Evolutionary conservation across 2,797 vertebrate genomes (phyloP), one percentile per base, ranked within the genome.

Genomic region (Spinus pinus): DNA sequence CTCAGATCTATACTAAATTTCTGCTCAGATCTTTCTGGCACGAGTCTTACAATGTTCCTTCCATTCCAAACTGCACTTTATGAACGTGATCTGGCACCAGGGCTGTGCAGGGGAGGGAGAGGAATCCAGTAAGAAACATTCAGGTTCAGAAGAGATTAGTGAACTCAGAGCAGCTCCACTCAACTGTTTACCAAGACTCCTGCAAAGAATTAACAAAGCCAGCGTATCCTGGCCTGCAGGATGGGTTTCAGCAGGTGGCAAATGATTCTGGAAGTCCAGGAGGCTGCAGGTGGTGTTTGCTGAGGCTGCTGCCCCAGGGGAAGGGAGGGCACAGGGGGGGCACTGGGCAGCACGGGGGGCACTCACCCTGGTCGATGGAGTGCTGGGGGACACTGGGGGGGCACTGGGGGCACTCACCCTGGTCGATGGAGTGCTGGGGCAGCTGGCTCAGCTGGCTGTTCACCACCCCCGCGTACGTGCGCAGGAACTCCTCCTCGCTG

Each of bases 361-460:
- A 47, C 47, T 47, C 47, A 49, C 14, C 47, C 47, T 49, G 47
- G 47, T 49, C 47, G 5, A 49, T 49, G 47, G 47, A 49, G 47
- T 49, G 47, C 47, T 49, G 47, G 47, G 23, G 24, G 46, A 3
- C 49, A 50, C 14, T 27, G 30, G 14, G 47, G 25, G 35, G 37
- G 30, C 69, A 33, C 23, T 0, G 16, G 17, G 46, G 23, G 10
- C 12, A 95, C 98, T 98, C 98, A 99, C 99, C 99, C 98, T 99
- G 99, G 97, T 99, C 99, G 77, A 99, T 99, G 86, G 99, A 98
- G 98, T 99, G 99, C 98, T 99, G 99, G 42, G 99, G 99, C 87
- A 99, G 98, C 96, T 99, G 99, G 98, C 99, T 99, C 97, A 99
- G 99, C 98, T 99, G 99, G 98, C 98, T 99, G 98, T 98, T 99